A percentile compares a stretch with the other conserved stretches of the same genome.
phyloP scores from a whole-genome alignment of 2,888 invertebrate species.

The Dysmachus trigonus region DNA sequence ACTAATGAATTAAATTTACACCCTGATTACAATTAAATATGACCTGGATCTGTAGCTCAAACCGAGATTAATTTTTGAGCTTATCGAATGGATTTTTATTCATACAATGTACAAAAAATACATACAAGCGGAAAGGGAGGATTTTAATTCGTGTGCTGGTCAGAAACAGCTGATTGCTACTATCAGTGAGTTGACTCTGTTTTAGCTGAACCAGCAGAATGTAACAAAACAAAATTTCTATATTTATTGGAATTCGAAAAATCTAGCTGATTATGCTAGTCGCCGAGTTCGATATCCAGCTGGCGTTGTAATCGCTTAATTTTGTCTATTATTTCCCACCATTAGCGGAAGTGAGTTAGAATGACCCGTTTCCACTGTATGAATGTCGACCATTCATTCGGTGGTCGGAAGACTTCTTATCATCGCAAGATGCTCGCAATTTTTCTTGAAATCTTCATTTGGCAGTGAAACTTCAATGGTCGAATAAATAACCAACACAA shows the following conservation, averaged over 20 bases:
- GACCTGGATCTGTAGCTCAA: neutral
- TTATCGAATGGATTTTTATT: conserved; percentile 1
- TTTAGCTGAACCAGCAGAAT: neutral
- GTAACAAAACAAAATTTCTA: neutral
- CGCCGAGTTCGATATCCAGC: neutral
- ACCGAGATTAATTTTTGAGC: neutral
- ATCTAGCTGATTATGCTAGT: neutral
- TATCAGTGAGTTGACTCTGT: neutral
- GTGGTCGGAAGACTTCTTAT: conserved; percentile 9
- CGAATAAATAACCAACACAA: neutral
- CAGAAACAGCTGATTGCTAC: conserved; percentile 26
- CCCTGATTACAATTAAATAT: conserved; percentile 17
- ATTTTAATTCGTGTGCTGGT: conserved; percentile 5
- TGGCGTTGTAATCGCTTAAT: neutral
- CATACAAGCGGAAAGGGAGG: neutral
- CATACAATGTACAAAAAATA: neutral
- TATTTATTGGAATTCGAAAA: neutral
- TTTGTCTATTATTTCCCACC: neutral
- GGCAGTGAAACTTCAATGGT: neutral
- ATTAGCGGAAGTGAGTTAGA: neutral
- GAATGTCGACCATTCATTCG: conserved; percentile 9
- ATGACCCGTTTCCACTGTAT: neutral
- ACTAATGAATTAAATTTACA: conserved; percentile 15
- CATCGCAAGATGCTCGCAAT: neutral
- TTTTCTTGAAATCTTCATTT: neutral